phyloP scores from a whole-genome alignment of 2,797 vertebrate species.

The Hyperoplus lanceolatus region DNA sequence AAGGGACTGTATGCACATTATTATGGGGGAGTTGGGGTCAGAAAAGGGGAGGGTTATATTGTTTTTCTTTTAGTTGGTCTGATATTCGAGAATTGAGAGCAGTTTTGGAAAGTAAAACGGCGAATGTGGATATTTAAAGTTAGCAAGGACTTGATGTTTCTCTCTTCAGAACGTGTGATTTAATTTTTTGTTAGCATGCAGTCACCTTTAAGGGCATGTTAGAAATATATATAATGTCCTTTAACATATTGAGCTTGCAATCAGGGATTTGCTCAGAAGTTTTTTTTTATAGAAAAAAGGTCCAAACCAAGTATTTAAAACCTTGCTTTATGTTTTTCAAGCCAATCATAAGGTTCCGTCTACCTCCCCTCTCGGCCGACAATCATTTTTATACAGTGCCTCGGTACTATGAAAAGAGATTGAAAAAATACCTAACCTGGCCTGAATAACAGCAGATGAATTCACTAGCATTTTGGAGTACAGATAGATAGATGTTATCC shows the following conservation, averaged over 20 bases:
- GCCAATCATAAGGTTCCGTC: not conserved
- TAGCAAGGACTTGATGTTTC: not conserved
- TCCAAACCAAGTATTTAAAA: too few species aligned
- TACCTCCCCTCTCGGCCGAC: not conserved
- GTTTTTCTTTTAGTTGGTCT: not conserved
- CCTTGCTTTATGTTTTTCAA: not conserved
- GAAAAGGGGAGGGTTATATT: not conserved
- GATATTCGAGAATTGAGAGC: too few species aligned
- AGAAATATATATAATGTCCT: not conserved
- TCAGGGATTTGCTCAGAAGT: not conserved
- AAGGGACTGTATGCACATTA: not conserved
- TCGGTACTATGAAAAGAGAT: not conserved
- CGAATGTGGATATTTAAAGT: not conserved
- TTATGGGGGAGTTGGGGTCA: not conserved
- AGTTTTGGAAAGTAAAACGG: too few species aligned
- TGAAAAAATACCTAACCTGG: not conserved
- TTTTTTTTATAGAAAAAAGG: too few species aligned
- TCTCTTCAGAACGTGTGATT: too few species aligned
- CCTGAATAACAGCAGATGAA: not conserved
- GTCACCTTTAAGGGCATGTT: not conserved
- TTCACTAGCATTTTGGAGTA: not conserved
- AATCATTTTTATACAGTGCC: constrained; percentile 14
- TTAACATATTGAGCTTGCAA: not conserved
- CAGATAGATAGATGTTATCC: too few species aligned
- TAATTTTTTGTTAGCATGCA: not conserved